Conservation (phyloP, 64 coral and sea anemone genomes). For the Anthopleura sola region DNA sequence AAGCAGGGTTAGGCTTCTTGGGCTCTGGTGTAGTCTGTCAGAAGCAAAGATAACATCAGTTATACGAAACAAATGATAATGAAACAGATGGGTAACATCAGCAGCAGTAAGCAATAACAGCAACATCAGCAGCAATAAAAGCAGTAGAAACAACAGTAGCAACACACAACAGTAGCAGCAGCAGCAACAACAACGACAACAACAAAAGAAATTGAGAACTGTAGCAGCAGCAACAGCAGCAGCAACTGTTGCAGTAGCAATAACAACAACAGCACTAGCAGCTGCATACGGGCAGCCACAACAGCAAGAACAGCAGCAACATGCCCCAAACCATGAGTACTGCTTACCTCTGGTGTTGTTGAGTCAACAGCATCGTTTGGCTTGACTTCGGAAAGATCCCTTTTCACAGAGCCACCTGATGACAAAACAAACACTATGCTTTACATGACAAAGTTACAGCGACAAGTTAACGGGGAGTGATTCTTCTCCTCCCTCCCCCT, state of each 20-base stretch:
- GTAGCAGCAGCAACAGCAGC: background rate
- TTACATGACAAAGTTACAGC: too few species aligned
- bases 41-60: background rate
- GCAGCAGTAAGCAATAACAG: background rate
- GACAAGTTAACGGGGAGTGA: too few species aligned
- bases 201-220: too few species aligned
- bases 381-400: background rate
- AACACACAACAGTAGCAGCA: too few species aligned
- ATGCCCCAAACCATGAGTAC: background rate
- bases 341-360: background rate
- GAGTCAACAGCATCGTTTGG: background rate
- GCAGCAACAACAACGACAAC: too few species aligned
- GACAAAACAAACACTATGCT: background rate
- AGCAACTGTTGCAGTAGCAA: too few species aligned
- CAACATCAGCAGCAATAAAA: background rate
- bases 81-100: background rate
- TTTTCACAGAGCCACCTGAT: background rate
- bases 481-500: too few species aligned
- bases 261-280: too few species aligned
- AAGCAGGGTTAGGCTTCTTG: background rate
- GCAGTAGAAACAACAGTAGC: background rate
- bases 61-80: background rate
- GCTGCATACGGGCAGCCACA: too few species aligned
- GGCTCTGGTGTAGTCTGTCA: background rate
- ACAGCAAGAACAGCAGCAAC: too few species aligned